Base-by-base conservation (phyloP, 1,140 invertebrate genomes). In the Bombus huntii region DNA sequence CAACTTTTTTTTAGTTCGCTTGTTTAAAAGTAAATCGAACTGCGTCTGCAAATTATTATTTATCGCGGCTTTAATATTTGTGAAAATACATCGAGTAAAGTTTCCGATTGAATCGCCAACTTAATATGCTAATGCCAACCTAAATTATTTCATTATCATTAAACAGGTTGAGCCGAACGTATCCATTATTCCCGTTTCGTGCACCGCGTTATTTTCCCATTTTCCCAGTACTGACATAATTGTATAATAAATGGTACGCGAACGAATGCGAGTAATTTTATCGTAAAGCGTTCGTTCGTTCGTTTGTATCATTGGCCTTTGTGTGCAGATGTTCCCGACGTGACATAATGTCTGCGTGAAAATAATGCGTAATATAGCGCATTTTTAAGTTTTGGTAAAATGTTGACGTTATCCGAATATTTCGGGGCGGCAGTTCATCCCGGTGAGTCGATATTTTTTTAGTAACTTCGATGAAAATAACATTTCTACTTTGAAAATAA, bases 171-270 rank as follows among this genome's bases (percentile, higher is more conserved):
- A 74, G n/a, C 73, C 9, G 18, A 75, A 34, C 57, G 2, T 34
- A 18, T 34, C 22, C 47, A 37, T 75, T 59, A 59, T 75, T 57
- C 47, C 12, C 34, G 74, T 75, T 59, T 75, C 74, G 74, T 22
- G 34, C 31, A 28, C 9, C 44, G 47, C 25, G 39, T 75, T 75
- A 75, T 57, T 57, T 57, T 47, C 44, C 73, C 44, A 25, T 75
- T 57, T 53, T 34, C 47, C 47, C 31, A 9, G 22, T 53, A 42
- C 31, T 3, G 74, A 34, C 34, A 37, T 39, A 57, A 75, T 75
- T 59, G 25, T 34, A 18, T 75, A 34, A 75, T 75, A 75, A 75
- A 75, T 37, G 34, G 31, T 59, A 37, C 22, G 3, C 18, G 22
- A 31, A 31, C n/a, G 22, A 57, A 37, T 37, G 18, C 0, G 66